phyloP scores from a whole-genome alignment of 1,140 invertebrate species.

The Aphidius ervi region DNA sequence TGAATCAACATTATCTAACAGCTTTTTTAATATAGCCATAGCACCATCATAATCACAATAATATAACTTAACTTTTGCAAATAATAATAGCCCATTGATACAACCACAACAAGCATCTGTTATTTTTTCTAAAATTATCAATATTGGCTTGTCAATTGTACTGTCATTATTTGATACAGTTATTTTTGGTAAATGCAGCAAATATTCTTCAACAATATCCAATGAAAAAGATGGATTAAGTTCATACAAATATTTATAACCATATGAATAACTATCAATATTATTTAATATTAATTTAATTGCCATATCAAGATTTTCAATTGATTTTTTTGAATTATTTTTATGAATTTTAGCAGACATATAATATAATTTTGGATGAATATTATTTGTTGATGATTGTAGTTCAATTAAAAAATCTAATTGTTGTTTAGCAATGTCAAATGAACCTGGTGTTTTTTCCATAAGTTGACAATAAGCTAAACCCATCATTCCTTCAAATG shows the following conservation, averaged over 20 bases:
- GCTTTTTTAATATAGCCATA: slow-evolving; percentile 62
- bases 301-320: slow-evolving; percentile 67
- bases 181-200: slow-evolving; percentile 55
- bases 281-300: slow-evolving; percentile 64
- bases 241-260: slow-evolving; percentile 67
- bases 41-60: slow-evolving; percentile 70
- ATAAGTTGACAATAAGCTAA: slow-evolving; percentile 77
- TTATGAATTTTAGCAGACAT: slow-evolving; percentile 65
- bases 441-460: slow-evolving; percentile 52
- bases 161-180: slow-evolving; percentile 31
- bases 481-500: slow-evolving; percentile 72
- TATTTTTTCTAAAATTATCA: slow-evolving; percentile 69
- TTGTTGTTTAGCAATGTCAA: slow-evolving; percentile 74
- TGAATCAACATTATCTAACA: slow-evolving; percentile 70
- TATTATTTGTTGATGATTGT: slow-evolving; percentile 58
- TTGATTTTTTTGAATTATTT: slow-evolving; percentile 57
- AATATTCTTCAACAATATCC: slow-evolving; percentile 72
- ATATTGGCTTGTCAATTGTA: slow-evolving; percentile 51
- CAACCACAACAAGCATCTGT: slow-evolving; percentile 79
- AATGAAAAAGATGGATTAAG: slow-evolving; percentile 85
- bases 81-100: slow-evolving; percentile 66
- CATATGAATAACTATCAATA: slow-evolving; percentile 64
- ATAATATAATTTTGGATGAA: slow-evolving; percentile 58
- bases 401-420: slow-evolving; percentile 83
- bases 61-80: slow-evolving; percentile 77